A percentile compares a stretch with the other conserved stretches of the same genome.
phyloP scores from a whole-genome alignment of 2,113 vertebrate genomes.

The Lagopus muta region DNA sequence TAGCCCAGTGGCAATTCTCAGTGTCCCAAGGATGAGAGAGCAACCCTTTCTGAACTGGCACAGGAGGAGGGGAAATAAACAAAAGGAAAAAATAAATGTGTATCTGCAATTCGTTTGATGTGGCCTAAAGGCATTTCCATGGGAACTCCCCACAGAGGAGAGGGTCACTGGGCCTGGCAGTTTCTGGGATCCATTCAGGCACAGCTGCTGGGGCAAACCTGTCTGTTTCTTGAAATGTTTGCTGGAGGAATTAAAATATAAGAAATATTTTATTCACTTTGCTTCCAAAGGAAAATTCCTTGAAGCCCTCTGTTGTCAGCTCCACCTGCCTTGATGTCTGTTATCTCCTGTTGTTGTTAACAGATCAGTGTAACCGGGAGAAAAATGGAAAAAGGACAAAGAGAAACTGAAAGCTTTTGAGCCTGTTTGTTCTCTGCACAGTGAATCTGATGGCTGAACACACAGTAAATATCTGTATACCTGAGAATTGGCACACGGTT shows the following conservation, averaged over 20 bases:
- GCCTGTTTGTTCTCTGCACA: neutral
- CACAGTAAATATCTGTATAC: neutral
- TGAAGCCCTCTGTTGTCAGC: neutral
- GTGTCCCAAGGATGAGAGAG: conserved; percentile 3
- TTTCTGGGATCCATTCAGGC: conserved; percentile 23
- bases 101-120: conserved; percentile 51
- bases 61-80: neutral
- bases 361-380: neutral
- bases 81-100: neutral
- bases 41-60: conserved; percentile 21
- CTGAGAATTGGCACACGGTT: neutral
- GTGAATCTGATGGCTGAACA: neutral
- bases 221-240: neutral
- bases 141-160: conserved; percentile 51
- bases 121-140: conserved; percentile 49
- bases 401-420: neutral
- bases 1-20: conserved; percentile 3
- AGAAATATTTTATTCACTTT: neutral
- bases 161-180: neutral
- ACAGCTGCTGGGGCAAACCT: neutral
- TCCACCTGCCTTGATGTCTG: neutral
- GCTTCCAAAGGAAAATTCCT: neutral
- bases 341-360: conserved; percentile 44
- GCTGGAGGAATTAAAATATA: neutral
- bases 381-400: neutral